Evolutionary conservation across 2,888 invertebrate species (phyloP).

Genomic region (Microdon myrmicae): DNA sequence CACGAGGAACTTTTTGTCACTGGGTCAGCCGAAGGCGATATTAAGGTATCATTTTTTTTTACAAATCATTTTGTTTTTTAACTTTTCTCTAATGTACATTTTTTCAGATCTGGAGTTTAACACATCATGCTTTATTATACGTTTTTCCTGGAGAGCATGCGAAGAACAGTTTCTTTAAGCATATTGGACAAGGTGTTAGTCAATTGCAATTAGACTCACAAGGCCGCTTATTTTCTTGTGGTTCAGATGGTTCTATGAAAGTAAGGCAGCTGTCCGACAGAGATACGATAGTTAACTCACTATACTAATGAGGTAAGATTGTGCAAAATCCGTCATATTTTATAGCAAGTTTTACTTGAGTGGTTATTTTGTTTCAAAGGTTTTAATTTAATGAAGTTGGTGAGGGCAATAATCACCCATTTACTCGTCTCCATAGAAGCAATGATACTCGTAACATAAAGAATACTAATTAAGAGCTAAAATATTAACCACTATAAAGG

Average conservation of each 20-base stretch:
- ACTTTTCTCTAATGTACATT: background rate
- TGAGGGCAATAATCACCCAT: no score
- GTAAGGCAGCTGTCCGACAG: conserved; percentile 91
- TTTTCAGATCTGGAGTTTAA: conserved; percentile 89
- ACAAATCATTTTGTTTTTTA: background rate
- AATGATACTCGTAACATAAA: no score
- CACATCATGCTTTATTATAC: conserved; percentile 85
- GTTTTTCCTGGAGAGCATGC: conserved; percentile 95
- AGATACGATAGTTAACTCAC: conserved; percentile 71
- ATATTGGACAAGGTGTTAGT: conserved; percentile 96
- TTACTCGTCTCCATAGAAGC: no score
- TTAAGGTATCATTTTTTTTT: conserved; percentile 73
- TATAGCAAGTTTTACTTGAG: no score
- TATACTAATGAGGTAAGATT: conserved; percentile 66
- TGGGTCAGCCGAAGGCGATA: conserved; percentile 92
- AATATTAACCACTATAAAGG: no score
- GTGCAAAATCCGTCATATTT: no score
- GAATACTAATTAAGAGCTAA: no score
- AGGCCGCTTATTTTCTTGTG: conserved; percentile 95
- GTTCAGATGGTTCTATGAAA: conserved; percentile 99
- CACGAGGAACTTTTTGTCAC: conserved; percentile 96
- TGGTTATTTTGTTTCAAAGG: no score
- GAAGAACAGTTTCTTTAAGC: conserved; percentile 95
- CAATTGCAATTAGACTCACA: conserved; percentile 92
- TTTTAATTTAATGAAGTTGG: no score